Conservation (phyloP, 2,888 invertebrate species). For the Pristionchus japonicus region DNA sequence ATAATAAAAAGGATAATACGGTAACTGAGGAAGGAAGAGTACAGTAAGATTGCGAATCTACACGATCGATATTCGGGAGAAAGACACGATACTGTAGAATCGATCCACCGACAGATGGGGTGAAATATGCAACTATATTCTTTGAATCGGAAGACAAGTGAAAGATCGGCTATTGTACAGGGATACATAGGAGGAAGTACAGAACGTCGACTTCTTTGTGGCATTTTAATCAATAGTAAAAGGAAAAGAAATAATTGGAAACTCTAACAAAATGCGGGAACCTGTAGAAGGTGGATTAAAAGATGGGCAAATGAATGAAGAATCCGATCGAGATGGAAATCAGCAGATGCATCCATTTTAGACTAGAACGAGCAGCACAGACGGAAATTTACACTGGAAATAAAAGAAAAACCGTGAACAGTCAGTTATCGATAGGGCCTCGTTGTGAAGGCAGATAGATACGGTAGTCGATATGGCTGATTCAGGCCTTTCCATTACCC, state of each 20-base stretch:
- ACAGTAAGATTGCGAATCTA: conserved; percentile 5
- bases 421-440: not conserved
- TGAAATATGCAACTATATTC: not conserved
- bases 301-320: not conserved
- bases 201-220: not conserved
- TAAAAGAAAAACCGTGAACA: not conserved
- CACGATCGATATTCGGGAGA: not conserved
- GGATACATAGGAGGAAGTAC: not conserved
- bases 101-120: not conserved
- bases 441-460: not conserved
- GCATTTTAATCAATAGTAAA: not conserved
- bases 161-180: conserved; percentile 14
- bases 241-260: conserved; percentile 7
- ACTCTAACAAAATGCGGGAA: conserved; percentile 22
- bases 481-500: conserved; percentile 71
- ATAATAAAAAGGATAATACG: not conserved
- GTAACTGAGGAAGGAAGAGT: not conserved
- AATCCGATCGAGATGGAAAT: conserved; percentile 8
- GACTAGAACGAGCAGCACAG: not conserved
- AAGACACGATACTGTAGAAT: conserved; percentile 27
- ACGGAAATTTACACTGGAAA: not conserved
- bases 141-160: conserved; percentile 6
- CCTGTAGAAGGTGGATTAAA: conserved; percentile 27
- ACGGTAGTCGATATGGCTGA: conserved; percentile 1
- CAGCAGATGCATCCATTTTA: not conserved